phyloP scores from a whole-genome alignment of 2,888 invertebrate genomes.

The Drosophila birchii region DNA sequence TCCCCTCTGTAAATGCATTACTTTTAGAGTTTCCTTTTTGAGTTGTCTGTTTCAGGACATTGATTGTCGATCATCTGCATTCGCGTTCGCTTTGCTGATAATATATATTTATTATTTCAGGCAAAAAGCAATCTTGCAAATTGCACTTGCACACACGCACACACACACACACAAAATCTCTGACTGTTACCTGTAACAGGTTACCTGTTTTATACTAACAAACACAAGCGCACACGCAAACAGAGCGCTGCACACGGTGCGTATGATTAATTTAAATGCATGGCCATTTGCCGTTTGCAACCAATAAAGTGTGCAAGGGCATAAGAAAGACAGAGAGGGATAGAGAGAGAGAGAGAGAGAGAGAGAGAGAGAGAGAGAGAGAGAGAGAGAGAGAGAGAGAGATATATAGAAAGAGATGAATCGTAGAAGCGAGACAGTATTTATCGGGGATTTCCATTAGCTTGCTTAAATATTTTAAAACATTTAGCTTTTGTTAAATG shows the following conservation, averaged over 20 bases:
- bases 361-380: background rate
- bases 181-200: slow-evolving; percentile 27
- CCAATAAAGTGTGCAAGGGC: slow-evolving; percentile 25
- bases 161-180: slow-evolving; percentile 6
- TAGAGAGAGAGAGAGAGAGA: background rate
- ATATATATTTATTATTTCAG: slow-evolving; percentile 14
- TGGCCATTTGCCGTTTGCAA: slow-evolving; percentile 66
- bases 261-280: slow-evolving; percentile 81
- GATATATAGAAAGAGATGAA: too few relatives aligned
- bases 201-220: slow-evolving; percentile 18
- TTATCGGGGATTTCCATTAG: background rate
- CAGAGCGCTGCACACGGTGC: slow-evolving; percentile 55
- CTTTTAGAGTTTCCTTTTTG: slow-evolving; percentile 51
- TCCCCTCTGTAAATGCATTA: slow-evolving; percentile 21
- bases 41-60: slow-evolving; percentile 33
- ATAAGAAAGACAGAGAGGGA: background rate
- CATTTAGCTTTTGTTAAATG: background rate
- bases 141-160: slow-evolving; percentile 44
- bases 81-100: slow-evolving; percentile 21
- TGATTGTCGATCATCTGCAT: slow-evolving; percentile 18
- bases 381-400: background rate
- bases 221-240: slow-evolving; percentile 20
- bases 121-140: slow-evolving; percentile 74
- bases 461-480: background rate
- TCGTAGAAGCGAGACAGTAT: background rate